Conservation (phyloP, 2,888 invertebrate species). For the Orthosia gothica region DNA sequence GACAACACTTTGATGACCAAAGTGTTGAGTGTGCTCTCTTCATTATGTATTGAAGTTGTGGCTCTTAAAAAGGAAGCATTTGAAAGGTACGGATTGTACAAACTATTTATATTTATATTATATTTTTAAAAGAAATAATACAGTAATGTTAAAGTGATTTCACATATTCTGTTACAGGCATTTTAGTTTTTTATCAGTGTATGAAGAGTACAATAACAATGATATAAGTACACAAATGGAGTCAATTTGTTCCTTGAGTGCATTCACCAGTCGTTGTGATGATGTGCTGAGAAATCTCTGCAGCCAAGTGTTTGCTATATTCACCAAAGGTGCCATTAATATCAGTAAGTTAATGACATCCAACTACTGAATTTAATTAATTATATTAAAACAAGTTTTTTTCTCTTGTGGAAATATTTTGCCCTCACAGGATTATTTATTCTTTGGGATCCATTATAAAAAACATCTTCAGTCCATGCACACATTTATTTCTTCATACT, state of each 20-base stretch:
- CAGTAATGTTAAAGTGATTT: neutral
- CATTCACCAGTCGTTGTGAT: conserved; percentile 94
- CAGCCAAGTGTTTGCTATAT: conserved; percentile 94
- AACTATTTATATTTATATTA: neutral
- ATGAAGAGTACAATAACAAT: conserved; percentile 92
- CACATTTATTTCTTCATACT: too few relatives aligned
- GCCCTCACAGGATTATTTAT: too few relatives aligned
- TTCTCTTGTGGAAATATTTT: too few relatives aligned
- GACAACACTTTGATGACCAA: conserved; percentile 96
- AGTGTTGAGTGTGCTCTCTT: conserved; percentile 95
- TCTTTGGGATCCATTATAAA: too few relatives aligned
- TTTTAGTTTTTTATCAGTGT: conserved; percentile 92
- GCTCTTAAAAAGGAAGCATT: conserved; percentile 93
- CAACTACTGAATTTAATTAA: neutral
- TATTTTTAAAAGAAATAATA: neutral
- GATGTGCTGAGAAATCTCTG: conserved; percentile 94
- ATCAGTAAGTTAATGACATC: conserved; percentile 78
- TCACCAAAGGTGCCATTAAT: conserved; percentile 88
- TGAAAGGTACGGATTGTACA: conserved; percentile 84
- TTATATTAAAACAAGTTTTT: too few relatives aligned
- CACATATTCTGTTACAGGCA: conserved; percentile 78
- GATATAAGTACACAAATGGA: conserved; percentile 91
- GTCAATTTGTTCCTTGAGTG: conserved; percentile 92
- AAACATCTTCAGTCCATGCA: too few relatives aligned
- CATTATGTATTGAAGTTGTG: conserved; percentile 95